Base-by-base conservation (phyloP, 2,113 vertebrate genomes). In the Toxotes jaculatrix region DNA sequence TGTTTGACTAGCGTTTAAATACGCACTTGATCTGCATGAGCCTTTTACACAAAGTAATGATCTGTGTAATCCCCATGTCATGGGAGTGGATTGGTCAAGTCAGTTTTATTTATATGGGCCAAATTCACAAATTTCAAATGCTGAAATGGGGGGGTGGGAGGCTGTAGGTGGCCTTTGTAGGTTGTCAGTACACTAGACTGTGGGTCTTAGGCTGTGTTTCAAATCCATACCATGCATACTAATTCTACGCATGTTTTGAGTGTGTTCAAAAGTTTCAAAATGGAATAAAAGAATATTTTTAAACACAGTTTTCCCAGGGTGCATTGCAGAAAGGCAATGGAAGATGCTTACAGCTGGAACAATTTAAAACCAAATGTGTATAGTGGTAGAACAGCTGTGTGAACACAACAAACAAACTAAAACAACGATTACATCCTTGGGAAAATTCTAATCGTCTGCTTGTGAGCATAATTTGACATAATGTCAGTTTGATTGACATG, bases 1-100 rank as follows among this genome's bases (percentile, higher is more conserved):
- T 68, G 76, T 66, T 76, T 8, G 63, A 38, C 45, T 23, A 13
- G 68, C 61, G 14, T 67, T 59, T 57, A n/a, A 56, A 47, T 56
- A 57, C 32, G 42, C 57, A n/a, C 42, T 17, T 72, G 47, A 80
- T 16, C 65, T 17, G 36, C 49, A n/a, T 51, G 49, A 23, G 51
- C 11, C 53, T 56, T 56, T 56, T 27, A 56, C 53, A 56, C 21
- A 23, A 11, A 56, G n/a, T 56, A 11, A 56, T 21, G 21, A 51
- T 9, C 49, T 51, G 17, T 47, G 6, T 21, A 8, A 8, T 21
- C 49, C 42, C 49, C 49, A 51, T 21, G 17, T 2, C 49, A n/a
- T n/a, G 21, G 21, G 19, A 10, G 3, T n/a, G 8, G 8, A 55
- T 49, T 14, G 45, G 45, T 43, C 47, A 19, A 49, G 47, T 51